Evolutionary conservation across 2,113 vertebrate species (phyloP), one percentile per base, ranked within the genome.

Genomic region (Oncorhynchus tshawytscha): DNA sequence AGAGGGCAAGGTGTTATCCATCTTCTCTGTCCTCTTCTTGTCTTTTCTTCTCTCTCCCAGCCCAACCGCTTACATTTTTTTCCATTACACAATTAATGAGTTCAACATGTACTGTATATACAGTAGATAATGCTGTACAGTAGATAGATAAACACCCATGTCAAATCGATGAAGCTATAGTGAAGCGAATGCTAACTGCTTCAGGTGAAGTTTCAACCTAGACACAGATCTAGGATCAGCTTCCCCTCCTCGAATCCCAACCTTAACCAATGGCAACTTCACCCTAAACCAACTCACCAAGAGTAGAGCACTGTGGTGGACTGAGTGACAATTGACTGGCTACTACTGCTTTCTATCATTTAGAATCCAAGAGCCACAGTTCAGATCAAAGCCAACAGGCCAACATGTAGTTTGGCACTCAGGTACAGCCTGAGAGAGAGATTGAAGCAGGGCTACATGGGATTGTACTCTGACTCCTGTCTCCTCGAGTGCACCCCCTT

Each of bases 361-460:
- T 82, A 81, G 88, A 82, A 67, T 89, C 85, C 88, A 83, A 86
- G 87, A 86, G 88, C 84, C 85, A 83, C 84, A 77, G 85, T 78
- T 83, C 85, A 80, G 77, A 84, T 79, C 77, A 73, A 85, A 78
- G 85, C 75, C 25, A 25, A 66, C 77, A 83, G 87, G 86, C 86
- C 84, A 83, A 82, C 84, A 85, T 87, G 78, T 87, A 11, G 8
- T 11, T 45, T 45, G 39, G 87, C 84, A 79, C 80, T 88, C 86
- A 88, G 90, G 86, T 90, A 84, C 5, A 68, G 51, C 29, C 49
- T 20, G 29, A 11, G 29, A 11, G 54, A n/a, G 60, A 22, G 60
- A 18, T 24, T 64, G 60, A n/a, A 64, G 60, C 22, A 45, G 83
- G 70, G 72, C 71, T 54, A 39, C n/a, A 48, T 31, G 18, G 74